phyloP scores from a whole-genome alignment of 2,888 invertebrate species.

The Apoderus coryli region DNA sequence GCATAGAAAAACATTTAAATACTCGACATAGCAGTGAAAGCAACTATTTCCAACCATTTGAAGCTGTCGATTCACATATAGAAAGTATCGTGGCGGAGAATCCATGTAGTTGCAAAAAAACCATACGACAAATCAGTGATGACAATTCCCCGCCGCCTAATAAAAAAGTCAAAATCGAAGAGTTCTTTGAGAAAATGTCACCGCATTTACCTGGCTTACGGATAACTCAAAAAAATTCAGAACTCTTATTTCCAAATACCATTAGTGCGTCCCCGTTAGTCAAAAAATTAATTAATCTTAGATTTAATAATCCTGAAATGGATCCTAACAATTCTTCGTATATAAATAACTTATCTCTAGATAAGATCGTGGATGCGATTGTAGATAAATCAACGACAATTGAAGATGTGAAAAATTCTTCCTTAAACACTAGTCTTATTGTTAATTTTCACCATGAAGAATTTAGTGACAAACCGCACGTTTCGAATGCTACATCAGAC shows the following conservation, averaged over 20 bases:
- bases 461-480: conserved; percentile 21
- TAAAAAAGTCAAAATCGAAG: conserved; percentile 29
- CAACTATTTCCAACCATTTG: conserved; percentile 28
- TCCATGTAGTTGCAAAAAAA: conserved; percentile 17
- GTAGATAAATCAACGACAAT: conserved; percentile 42
- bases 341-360: conserved; percentile 40
- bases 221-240: conserved; percentile 12
- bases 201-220: conserved; percentile 18
- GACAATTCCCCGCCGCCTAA: conserved; percentile 19
- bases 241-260: conserved; percentile 14
- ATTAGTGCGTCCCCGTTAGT: conserved; percentile 44
- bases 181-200: conserved; percentile 27
- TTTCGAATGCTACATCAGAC: conserved; percentile 17
- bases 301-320: conserved; percentile 36
- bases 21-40: conserved; percentile 19
- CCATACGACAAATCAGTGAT: conserved; percentile 4
- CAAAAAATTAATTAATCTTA: conserved; percentile 41
- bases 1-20: conserved; percentile 23
- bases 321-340: conserved; percentile 35
- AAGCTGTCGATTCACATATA: conserved; percentile 29
- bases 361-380: conserved; percentile 47
- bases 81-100: conserved; percentile 20
- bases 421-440: conserved; percentile 18
- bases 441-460: conserved; percentile 18
- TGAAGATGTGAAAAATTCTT: conserved; percentile 19